Conservation (phyloP, 2,797 vertebrate genomes). For the Cheirogaleus major region DNA sequence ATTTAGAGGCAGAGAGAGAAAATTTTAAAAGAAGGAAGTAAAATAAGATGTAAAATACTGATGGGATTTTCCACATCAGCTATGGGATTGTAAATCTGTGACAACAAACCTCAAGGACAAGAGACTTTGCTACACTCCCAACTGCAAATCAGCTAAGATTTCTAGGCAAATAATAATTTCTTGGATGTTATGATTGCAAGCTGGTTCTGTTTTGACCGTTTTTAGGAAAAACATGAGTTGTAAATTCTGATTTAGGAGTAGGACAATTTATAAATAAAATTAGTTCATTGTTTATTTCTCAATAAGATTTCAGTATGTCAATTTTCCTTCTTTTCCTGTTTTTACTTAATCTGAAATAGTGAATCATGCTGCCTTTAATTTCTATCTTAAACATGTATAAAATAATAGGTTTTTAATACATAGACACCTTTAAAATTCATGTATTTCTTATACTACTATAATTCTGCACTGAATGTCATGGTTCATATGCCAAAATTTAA, state of each 20-base stretch:
- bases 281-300: neutral
- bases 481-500: neutral
- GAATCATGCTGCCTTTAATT: neutral
- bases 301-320: neutral
- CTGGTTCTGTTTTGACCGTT: rapidly evolving
- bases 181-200: too few relatives aligned
- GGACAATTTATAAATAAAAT: neutral
- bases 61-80: neutral
- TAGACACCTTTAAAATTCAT: neutral
- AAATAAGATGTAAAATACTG: neutral
- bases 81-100: rapidly evolving
- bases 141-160: rapidly evolving
- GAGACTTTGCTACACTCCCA: neutral
- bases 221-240: neutral
- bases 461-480: neutral
- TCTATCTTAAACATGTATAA: neutral
- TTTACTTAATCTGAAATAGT: neutral
- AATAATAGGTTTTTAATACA: neutral
- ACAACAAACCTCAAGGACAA: rapidly evolving
- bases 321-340: neutral
- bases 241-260: neutral
- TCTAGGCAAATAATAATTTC: neutral
- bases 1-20: too few relatives aligned
- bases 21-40: neutral
- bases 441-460: neutral